Conservation (phyloP, 2,888 invertebrate species). For the Andrena praecox region DNA sequence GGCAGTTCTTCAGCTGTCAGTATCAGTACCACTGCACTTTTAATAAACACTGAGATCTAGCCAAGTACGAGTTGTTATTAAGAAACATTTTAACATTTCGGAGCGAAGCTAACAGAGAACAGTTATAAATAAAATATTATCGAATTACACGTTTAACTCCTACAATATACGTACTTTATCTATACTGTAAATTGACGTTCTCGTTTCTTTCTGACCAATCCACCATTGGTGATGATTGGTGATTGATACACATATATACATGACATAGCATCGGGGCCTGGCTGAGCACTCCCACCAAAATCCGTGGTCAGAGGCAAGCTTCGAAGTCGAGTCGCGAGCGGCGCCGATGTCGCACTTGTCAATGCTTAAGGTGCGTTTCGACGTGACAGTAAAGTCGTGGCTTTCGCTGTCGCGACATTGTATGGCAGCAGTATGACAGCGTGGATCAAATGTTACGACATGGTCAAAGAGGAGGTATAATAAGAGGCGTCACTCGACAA, state of each 20-base stretch:
- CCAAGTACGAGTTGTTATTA: not conserved
- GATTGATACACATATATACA: not conserved
- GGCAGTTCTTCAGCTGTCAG: slow-evolving; percentile 68
- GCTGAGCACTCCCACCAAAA: too few relatives aligned
- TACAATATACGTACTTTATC: slow-evolving; percentile 25
- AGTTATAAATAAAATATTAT: slow-evolving; percentile 6
- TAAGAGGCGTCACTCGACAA: too few relatives aligned
- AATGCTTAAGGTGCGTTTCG: too few relatives aligned
- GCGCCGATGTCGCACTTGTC: too few relatives aligned
- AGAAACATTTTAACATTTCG: slow-evolving; percentile 6
- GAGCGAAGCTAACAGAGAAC: not conserved
- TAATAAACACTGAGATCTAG: slow-evolving; percentile 41
- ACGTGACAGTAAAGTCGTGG: too few relatives aligned
- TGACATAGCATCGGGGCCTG: too few relatives aligned
- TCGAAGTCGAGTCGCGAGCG: too few relatives aligned
- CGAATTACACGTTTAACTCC: slow-evolving; percentile 10
- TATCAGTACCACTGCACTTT: slow-evolving; percentile 33
- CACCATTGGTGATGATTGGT: slow-evolving; percentile 29
- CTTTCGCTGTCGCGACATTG: too few relatives aligned
- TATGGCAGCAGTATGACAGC: too few relatives aligned
- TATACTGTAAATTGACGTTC: slow-evolving; percentile 33
- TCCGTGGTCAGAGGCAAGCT: too few relatives aligned
- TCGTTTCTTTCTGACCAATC: slow-evolving; percentile 20
- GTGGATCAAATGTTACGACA: too few relatives aligned
- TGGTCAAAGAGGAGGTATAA: too few relatives aligned